These are phyloP conservation scores for Corbicula japonica DNA, from an alignment of 2,888 invertebrate genomes.

Conservation along the genomic window DNA sequence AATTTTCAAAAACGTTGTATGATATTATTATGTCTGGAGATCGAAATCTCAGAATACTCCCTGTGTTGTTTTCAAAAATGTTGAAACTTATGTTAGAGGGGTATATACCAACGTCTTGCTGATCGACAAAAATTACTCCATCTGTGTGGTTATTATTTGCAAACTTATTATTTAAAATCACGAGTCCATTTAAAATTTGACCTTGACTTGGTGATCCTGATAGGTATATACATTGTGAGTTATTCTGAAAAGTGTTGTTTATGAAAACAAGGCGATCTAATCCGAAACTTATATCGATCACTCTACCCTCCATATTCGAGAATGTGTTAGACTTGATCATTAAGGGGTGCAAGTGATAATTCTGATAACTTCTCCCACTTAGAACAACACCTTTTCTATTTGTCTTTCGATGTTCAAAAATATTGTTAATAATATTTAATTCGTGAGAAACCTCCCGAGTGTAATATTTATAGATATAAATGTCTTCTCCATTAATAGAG, in stretches of 20 bases:
- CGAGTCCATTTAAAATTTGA: not conserved
- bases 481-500: not conserved
- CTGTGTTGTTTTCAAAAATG: constrained; percentile 41
- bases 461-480: constrained; percentile 14
- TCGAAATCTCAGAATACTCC: constrained; percentile 22
- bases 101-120: not conserved
- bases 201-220: not conserved
- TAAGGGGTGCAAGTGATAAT: not conserved
- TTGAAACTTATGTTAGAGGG: constrained; percentile 12
- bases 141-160: not conserved
- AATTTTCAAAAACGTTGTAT: constrained; percentile 55
- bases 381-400: not conserved
- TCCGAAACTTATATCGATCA: not conserved
- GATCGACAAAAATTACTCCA: constrained; percentile 1
- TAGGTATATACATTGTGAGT: not conserved
- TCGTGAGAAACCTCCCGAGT: not conserved
- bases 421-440: constrained; percentile 18
- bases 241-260: constrained; percentile 5
- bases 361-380: not conserved
- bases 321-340: constrained; percentile 6
- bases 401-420: not conserved
- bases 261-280: not conserved
- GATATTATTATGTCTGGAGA: constrained; percentile 29
- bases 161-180: constrained; percentile 19
- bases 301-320: not conserved